Evolutionary conservation across 2,888 invertebrate genomes (phyloP).

Genomic region (Epistrophe eligans): DNA sequence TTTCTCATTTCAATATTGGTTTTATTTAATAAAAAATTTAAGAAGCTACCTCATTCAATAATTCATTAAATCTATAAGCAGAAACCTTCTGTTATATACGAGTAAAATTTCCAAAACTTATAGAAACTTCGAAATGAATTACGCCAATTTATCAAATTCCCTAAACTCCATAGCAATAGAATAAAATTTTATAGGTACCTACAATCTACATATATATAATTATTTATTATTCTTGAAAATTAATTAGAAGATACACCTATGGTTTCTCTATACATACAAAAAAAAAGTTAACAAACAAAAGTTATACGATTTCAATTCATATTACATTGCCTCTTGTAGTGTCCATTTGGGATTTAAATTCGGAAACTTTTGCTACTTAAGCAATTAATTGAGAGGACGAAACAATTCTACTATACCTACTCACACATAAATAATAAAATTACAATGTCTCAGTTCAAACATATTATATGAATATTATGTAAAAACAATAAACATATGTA

Average conservation of each 20-base stretch:
- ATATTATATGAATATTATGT: too few relatives aligned
- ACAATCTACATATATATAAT: background rate
- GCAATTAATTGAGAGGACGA: background rate
- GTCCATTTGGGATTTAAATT: constrained; percentile 9
- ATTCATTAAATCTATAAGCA: too few relatives aligned
- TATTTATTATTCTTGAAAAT: background rate
- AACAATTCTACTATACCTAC: background rate
- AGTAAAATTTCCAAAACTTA: background rate
- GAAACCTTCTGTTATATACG: background rate
- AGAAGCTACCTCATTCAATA: too few relatives aligned
- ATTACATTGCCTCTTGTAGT: constrained; percentile 1
- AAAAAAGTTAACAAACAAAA: constrained; percentile 5
- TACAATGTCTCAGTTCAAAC: too few relatives aligned
- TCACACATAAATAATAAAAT: background rate
- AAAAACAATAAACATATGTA: too few relatives aligned
- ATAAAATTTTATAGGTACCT: background rate
- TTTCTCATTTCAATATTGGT: too few relatives aligned
- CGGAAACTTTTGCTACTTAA: background rate
- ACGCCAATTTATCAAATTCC: background rate
- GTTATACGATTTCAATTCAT: constrained; percentile 25
- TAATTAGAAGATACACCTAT: too few relatives aligned
- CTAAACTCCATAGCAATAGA: background rate
- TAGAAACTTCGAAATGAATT: background rate
- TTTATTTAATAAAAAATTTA: too few relatives aligned
- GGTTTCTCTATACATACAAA: background rate